Conservation (phyloP, 2,888 invertebrate genomes). For the Drosophila multiciliata region DNA sequence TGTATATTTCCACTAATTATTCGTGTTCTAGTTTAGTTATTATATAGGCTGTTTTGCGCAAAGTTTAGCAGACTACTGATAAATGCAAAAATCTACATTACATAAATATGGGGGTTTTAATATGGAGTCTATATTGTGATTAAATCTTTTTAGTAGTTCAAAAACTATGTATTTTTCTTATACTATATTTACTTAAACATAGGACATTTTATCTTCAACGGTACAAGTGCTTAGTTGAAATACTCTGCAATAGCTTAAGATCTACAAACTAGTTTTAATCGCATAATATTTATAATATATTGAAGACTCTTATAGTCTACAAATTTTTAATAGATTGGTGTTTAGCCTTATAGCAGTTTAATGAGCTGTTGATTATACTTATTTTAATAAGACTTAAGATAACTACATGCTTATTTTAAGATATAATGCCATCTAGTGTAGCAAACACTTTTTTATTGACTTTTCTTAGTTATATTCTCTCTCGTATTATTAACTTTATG, state of each 20-base stretch:
- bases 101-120: background rate
- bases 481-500: slow-evolving; percentile 30
- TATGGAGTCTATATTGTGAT: background rate
- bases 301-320: slow-evolving; percentile 7
- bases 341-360: slow-evolving; percentile 64
- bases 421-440: slow-evolving; percentile 52
- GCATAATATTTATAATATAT: slow-evolving; percentile 2
- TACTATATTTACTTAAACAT: slow-evolving; percentile 1
- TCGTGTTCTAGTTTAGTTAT: slow-evolving; percentile 5
- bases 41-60: slow-evolving; percentile 30
- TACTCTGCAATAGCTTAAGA: slow-evolving; percentile 79
- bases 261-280: slow-evolving; percentile 15
- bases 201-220: slow-evolving; percentile 46
- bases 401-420: background rate
- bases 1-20: slow-evolving; percentile 10
- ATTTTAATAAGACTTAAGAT: background rate
- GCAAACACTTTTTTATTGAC: slow-evolving; percentile 71
- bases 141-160: background rate
- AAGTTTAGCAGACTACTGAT: slow-evolving; percentile 28
- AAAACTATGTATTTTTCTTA: background rate
- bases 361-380: slow-evolving; percentile 18
- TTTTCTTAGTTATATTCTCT: slow-evolving; percentile 13
- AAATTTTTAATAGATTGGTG: slow-evolving; percentile 55
- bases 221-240: slow-evolving; percentile 72
- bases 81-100: slow-evolving; percentile 2